Base-by-base conservation (phyloP, 2,888 invertebrate species). In the Heliconius aoede region DNA sequence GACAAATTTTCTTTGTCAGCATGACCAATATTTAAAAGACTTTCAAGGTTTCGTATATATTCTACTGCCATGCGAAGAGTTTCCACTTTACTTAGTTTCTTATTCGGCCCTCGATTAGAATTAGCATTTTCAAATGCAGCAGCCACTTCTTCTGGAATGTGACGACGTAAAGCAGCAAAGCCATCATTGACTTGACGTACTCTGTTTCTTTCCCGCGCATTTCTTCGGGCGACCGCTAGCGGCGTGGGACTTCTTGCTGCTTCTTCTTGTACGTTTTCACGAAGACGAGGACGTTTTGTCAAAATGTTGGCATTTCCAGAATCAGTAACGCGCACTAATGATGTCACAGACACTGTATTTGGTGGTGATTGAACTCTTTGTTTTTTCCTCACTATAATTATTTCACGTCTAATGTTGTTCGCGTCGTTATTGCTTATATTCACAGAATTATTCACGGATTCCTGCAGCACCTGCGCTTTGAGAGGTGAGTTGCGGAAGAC, bases 121-220 rank as follows among this genome's bases (percentile, higher is more conserved):
- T 96, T 96, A 9, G 96, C 95, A 55, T 92, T 95, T 88, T 96
- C 96, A 80, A 96, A 97, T 1, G 95, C 95, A 73, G 96, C 95
- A 0, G 97, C 97, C 0, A 97, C 97, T 86, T 97, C 97, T 74
- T 96, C 97, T 1, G 98, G 98, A 81, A 98, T 98, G 87, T 97
- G 98, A 83, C 97, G 97, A 28, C 98, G 95, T 1, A 98, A 91
- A n/a, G 97, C 97, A 0, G 98, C 97, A 88, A 98, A 98, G 26
- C 98, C 98, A 85, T 98, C 97, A 91, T 98, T 98, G 36, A 98
- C 98, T 95, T 98, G 98, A 83, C 98, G 97, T 15, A 98, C 98
- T 78, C 99, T 95, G 91, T 98, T 98, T 28, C 99, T 94, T 95
- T 99, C 99, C 73, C 99, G 95, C 79, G 98, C 98, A 93, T 99